These are phyloP conservation scores for Spodoptera exigua DNA, from an alignment of 2,888 invertebrate species.

Conservation along the genomic window DNA sequence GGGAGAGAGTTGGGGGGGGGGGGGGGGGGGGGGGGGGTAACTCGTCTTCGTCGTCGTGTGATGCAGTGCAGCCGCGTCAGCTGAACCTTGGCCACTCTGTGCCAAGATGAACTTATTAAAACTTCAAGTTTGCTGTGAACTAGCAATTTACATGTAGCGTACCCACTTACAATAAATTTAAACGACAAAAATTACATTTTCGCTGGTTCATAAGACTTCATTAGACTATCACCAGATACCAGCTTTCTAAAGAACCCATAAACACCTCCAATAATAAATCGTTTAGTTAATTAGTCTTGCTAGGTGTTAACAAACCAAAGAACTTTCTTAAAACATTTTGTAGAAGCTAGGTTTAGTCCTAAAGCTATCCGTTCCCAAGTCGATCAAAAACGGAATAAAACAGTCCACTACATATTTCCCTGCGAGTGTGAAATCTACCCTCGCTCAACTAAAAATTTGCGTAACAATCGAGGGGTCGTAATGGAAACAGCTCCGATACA, in stretches of 20 bases:
- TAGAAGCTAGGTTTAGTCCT: too few relatives aligned
- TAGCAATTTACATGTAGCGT: too few relatives aligned
- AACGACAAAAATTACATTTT: too few relatives aligned
- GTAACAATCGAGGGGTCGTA: conserved; percentile 44
- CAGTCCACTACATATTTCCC: conserved; percentile 28
- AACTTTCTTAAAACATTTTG: too few relatives aligned
- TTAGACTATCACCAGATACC: too few relatives aligned
- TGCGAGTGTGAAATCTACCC: conserved; percentile 36
- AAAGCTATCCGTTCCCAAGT: too few relatives aligned
- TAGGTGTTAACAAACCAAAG: too few relatives aligned
- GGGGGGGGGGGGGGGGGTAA: conserved; percentile 31
- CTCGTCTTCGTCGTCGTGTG: conserved; percentile 46
- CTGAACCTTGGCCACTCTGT: conserved; percentile 32
- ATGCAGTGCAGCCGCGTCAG: conserved; percentile 54
- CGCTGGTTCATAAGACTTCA: too few relatives aligned
- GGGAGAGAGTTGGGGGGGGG: conserved; percentile 23
- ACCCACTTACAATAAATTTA: too few relatives aligned
- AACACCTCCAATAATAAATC: too few relatives aligned
- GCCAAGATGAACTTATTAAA: conserved; percentile 27
- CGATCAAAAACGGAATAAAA: conserved; percentile 35
- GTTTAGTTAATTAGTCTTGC: too few relatives aligned
- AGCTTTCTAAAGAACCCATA: too few relatives aligned
- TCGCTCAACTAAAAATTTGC: conserved; percentile 49
- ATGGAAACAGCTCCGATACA: conserved; percentile 28
- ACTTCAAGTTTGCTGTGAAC: conserved; percentile 3